phyloP scores from a whole-genome alignment of 2,113 vertebrate species.

The Xenotilapia leptura region DNA sequence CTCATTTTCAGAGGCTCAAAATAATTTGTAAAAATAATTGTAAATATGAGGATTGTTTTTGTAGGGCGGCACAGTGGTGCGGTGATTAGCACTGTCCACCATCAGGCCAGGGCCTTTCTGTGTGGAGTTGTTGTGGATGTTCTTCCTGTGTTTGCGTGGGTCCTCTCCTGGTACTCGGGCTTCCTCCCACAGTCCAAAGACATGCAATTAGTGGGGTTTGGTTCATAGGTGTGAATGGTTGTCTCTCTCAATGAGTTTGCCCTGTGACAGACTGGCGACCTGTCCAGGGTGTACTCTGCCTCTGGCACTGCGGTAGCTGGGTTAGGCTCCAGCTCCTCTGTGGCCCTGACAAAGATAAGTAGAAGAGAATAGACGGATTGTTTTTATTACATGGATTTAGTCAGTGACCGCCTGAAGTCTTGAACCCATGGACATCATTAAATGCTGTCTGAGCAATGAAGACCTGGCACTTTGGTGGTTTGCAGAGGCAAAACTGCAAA shows the following conservation, averaged over 20 bases:
- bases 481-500: neutral
- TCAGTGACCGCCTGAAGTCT: neutral
- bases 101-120: rapidly evolving
- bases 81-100: neutral
- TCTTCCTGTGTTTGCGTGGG: neutral
- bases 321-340: neutral
- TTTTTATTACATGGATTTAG: neutral
- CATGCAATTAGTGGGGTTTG: neutral
- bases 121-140: neutral
- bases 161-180: rapidly evolving
- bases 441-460: neutral
- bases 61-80: rapidly evolving
- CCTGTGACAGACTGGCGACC: neutral
- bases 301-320: neutral
- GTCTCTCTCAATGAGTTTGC: neutral
- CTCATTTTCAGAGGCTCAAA: neutral
- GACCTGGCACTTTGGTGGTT: neutral
- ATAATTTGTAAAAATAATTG: neutral
- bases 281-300: neutral
- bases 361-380: neutral
- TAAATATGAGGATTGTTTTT: neutral
- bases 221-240: neutral
- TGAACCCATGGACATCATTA: neutral
- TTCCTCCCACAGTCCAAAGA: neutral
- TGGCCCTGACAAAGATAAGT: neutral